Evolutionary conservation across 2,888 invertebrate species (phyloP), one percentile per base, ranked within the genome.

Genomic region (Melanophora roralis): DNA sequence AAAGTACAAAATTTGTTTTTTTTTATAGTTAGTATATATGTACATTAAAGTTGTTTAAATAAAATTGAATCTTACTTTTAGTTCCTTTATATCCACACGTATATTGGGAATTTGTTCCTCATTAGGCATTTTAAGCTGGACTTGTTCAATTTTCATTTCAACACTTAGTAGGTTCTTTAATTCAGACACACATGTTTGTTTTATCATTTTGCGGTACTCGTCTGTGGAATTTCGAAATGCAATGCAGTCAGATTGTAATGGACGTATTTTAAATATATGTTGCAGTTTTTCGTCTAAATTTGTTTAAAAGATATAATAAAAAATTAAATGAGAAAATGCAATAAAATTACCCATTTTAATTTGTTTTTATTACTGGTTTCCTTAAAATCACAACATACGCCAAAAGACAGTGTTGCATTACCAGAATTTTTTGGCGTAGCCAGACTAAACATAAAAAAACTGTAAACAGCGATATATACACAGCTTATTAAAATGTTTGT

Each of bases 101-200:
- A 74, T 19, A 7, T 65, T 45, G 14, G 81, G 55, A 4, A 81
- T 12, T 51, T 68, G 16, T 55, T 43, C 6, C 34, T 75, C 14
- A 57, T 86, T 73, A 1, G 87, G 87, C 16, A 88, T 82, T 60
- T 85, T 83, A 4, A 88, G 21, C 32, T 85, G 83, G 0, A 84
- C 80, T 23, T 85, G 81, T 0, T 81, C 82, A 47, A 86, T 76
- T 32, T 83, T 80, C 7, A 88, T 86, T 51, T 88, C 86, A 0
- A 84, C 83, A 2, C 85, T 83, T 79, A 88, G 87, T 82, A 89
- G 81, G 32, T 86, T 86, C 19, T 85, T 85, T 0, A 89, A 69
- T 12, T 87, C 85, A 0, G 83, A 62, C 14, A 83, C 84, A 27
- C 83, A 86, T 2, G 82, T 73, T n/a, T 85, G 81, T 53, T 88